Base-by-base conservation (phyloP, 2,113 vertebrate genomes). In the Mixornis gularis region DNA sequence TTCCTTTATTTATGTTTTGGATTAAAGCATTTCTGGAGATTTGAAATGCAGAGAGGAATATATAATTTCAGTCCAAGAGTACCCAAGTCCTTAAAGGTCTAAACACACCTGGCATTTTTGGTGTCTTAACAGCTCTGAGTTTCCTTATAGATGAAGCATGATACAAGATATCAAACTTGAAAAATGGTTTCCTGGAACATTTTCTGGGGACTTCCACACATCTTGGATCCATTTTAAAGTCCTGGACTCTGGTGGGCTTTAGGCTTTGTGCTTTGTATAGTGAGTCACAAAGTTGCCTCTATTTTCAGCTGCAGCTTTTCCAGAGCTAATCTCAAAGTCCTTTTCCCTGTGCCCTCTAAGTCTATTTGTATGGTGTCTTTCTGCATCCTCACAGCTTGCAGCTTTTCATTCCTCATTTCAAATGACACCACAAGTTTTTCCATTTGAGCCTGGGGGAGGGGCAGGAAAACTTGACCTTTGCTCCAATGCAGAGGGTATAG, bases 321-420 rank as follows among this genome's bases (percentile, higher is more conserved):
- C 26, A 51, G 38, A 79, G 16, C 29, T 62, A 11, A 92, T 41
- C 53, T 84, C 38, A 18, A 78, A 90, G 14, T 27, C 38, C 22
- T 34, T 90, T 88, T 84, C 26, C 15, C 29, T 56, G 16, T 76
- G 46, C 32, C 40, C 21, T 92, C 41, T 44, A 78, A 81, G 34
- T 66, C 38, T 64, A 21, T 63, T 81, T 83, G 17, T 65, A 7
- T 13, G 40, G 24, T 58, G 44, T 68, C 36, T 64, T 63, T 16
- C 38, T 89, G 25, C 46, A 80, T 85, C 66, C 41, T 85, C 64
- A 76, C 30, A 66, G 65, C 30, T 85, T 49, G 58, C 26, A 88
- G n/a, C 49, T 94, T 92, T 93, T 85, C 59, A 74, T 60, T 89
- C 30, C 36, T 90, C n/a, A 12, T 90, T 94, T 94, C 56, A 93